Evolutionary conservation across 2,888 invertebrate species (phyloP), one percentile per base, ranked within the genome.

Genomic region (Sesia bembeciformis): DNA sequence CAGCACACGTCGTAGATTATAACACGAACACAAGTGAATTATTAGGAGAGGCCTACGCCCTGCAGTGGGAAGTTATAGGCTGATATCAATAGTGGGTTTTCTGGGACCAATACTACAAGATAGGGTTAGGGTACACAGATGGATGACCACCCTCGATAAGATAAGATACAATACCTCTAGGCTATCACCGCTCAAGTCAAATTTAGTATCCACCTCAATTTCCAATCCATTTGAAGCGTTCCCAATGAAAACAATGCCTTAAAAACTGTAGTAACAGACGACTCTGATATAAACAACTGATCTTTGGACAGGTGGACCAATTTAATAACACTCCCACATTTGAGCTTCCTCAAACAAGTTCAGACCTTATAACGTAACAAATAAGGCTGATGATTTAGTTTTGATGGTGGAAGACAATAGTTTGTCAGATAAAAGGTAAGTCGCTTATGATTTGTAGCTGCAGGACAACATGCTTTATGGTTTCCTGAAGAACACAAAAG

Each of bases 371-470:
- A 7, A 46, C 23, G 23, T 23, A 46, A 8, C 8, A 46, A 3
- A 46, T 46, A 46, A 8, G 23, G 46, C 23, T 46, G 46, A 4
- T 4, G 46, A 4, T 3, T 4, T 5, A 8, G n/a, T 46, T 46
- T 46, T 46, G 46, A 4, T 8, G 7, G 46, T 23, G 1, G 5
- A 46, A 23, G 3, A 46, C 23, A 8, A 8, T 46, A 46, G 8
- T 65, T 62, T 69, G 58, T 59, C 54, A 57, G 56, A 64, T 61
- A 69, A 68, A 73, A 74, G 65, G 74, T 72, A 81, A 81, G 76
- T 76, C 70, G 70, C 74, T 76, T 77, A 78, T 84, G 84, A 84
- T 84, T 84, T 84, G 83, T 81, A 72, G 74, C 51, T 39, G 75
- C 76, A 76, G 76, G 76, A 73, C 75, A 72, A 68, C 63, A 69